Conservation (phyloP, 2,113 vertebrate species). For the Cettia cetti region DNA sequence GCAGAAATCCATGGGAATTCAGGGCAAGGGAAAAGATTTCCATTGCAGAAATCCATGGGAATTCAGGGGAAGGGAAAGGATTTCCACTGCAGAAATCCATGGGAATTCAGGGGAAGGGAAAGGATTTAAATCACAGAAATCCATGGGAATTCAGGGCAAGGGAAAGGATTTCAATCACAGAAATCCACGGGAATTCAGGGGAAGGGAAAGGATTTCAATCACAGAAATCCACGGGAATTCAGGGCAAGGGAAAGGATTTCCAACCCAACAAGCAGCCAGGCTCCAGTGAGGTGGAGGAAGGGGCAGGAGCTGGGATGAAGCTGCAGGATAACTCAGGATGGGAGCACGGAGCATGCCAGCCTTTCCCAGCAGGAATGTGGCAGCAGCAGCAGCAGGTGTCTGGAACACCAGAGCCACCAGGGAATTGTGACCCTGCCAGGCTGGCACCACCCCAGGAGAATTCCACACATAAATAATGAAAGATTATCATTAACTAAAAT, state of each 20-base stretch:
- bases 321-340: neutral
- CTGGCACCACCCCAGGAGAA: neutral
- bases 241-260: neutral
- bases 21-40: neutral
- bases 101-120: too few species aligned
- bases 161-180: neutral
- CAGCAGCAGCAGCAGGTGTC: neutral
- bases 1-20: too few species aligned
- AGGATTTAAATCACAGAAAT: neutral
- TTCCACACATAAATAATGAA: rapidly evolving
- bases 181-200: neutral
- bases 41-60: neutral
- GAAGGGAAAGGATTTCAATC: neutral
- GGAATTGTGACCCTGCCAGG: neutral
- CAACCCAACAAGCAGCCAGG: rapidly evolving
- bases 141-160: neutral
- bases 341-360: neutral
- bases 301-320: neutral
- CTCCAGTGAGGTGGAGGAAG: neutral
- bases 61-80: too few species aligned
- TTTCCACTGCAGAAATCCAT: neutral
- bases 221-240: neutral
- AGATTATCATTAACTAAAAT: neutral
- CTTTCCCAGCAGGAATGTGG: neutral
- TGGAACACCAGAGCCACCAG: neutral